A percentile compares a stretch with the other conserved stretches of the same genome.
Conservation (phyloP, 2,797 vertebrate genomes). For the Malurus leucopterus region DNA sequence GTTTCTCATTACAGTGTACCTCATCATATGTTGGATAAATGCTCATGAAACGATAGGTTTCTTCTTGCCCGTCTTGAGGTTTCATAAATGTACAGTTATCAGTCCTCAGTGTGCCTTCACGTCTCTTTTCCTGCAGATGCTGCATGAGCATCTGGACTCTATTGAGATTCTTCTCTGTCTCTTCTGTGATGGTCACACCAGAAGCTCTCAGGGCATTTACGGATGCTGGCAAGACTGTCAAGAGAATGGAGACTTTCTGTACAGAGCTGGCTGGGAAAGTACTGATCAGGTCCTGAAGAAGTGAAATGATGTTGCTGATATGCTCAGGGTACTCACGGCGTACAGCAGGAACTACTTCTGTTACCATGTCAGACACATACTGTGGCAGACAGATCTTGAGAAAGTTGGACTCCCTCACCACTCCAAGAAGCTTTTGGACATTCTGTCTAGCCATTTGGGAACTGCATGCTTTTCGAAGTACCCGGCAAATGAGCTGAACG, state of each 20-base stretch:
- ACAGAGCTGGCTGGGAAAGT: constrained; percentile 86
- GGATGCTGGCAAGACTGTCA: constrained; percentile 76
- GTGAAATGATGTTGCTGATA: constrained; percentile 79
- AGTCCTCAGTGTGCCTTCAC: constrained; percentile 80
- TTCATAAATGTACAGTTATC: constrained; percentile 74
- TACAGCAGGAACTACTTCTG: constrained; percentile 63
- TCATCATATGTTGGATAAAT: constrained; percentile 87
- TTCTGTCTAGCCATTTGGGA: constrained; percentile 76
- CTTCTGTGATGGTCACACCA: constrained; percentile 75
- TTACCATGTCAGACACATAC: constrained; percentile 79
- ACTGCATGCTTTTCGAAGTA: constrained; percentile 82
- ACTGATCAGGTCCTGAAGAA: constrained; percentile 81
- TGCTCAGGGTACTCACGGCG: constrained; percentile 78
- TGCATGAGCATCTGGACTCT: constrained; percentile 72
- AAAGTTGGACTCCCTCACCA: constrained; percentile 85
- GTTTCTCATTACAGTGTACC: constrained; percentile 76
- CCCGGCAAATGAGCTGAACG: constrained; percentile 81
- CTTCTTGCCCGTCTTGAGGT: constrained; percentile 55
- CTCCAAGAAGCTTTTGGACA: constrained; percentile 77
- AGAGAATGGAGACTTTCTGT: constrained; percentile 74
- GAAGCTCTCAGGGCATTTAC: constrained; percentile 77
- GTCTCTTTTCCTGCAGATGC: constrained; percentile 82
- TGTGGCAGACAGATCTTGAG: constrained; percentile 78
- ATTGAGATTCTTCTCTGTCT: constrained; percentile 74
- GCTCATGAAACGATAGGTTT: constrained; percentile 78